Evolutionary conservation across 2,797 vertebrate species (phyloP), one percentile per base, ranked within the genome.

Genomic region (Melanotaenia maccullochi): DNA sequence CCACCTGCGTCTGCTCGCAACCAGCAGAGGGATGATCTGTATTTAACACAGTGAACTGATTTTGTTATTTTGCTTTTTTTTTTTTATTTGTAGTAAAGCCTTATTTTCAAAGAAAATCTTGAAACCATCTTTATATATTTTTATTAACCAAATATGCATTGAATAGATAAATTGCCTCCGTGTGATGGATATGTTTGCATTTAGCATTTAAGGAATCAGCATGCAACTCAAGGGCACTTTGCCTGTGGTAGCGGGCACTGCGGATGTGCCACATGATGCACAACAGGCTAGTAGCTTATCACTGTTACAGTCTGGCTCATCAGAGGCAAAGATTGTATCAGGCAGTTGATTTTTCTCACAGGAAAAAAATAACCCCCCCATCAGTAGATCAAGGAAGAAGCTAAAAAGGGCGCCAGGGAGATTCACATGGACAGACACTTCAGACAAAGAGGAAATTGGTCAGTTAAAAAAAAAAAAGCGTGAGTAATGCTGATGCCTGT

Each of bases 371-470:
- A 24, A 65, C 49, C 32, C n/a, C n/a, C 61, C 25, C 18, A 32
- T 62, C 3, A 22, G 6, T 36, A 24, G 13, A 49, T 68, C 13
- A 42, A 51, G 59, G 30, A 72, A 40, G 25, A 22, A 60, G 59
- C 68, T 28, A 42, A 20, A 44, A 5, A 60, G 55, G 60, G 22
- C 49, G 63, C 63, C 60, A 22, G 55, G 30, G 63, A 79, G 81
- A 80, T 38, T 30, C 14, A n/a, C 44, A 74, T 59, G 42, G 63
- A 65, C 71, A 84, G 83, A 84, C 72, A 70, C 58, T 74, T 83
- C 86, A 90, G 77, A 91, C 89, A 90, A 90, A 88, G 87, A 90
- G 87, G 79, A 92, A 92, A 89, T 84, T 91, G 85, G 89, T 89
- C 86, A 86, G 85, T 78, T 36, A 70, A 82, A 71, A 51, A 47